phyloP scores from a whole-genome alignment of 2,797 vertebrate species.

The Ctenochaetus hawaiiensis region DNA sequence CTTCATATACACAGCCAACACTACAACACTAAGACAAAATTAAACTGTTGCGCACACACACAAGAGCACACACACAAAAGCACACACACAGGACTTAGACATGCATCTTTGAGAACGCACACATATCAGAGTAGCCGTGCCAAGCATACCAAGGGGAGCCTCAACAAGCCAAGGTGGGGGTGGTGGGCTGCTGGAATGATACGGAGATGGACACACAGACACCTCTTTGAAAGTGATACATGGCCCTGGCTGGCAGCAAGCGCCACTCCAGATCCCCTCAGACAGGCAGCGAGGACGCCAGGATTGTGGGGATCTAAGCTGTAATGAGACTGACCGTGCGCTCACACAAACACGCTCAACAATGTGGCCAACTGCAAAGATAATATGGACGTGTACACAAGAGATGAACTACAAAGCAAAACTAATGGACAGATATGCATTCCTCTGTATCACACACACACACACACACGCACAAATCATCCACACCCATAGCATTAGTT shows the following conservation, averaged over 20 bases:
- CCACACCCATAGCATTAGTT: background rate
- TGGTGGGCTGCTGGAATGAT: conserved; percentile 65
- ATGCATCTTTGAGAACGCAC: conserved; percentile 10
- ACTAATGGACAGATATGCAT: conserved; percentile 41
- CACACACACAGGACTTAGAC: conserved; percentile 11
- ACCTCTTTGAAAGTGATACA: conserved; percentile 88
- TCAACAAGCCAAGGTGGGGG: conserved; percentile 66
- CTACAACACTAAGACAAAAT: conserved; percentile 22
- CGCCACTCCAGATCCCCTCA: conserved; percentile 83
- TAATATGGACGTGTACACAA: conserved; percentile 50
- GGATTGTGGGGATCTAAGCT: conserved; percentile 77
- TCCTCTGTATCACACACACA: conserved; percentile 33
- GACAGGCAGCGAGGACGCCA: conserved; percentile 78
- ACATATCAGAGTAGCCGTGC: conserved; percentile 58
- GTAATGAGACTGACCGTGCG: conserved; percentile 65
- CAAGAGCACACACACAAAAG: conserved; percentile 10
- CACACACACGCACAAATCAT: conserved; percentile 21
- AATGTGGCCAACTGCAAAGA: conserved; percentile 72
- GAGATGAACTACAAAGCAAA: conserved; percentile 66
- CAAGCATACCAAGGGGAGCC: conserved; percentile 80
- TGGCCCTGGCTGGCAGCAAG: conserved; percentile 77
- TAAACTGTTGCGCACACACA: conserved; percentile 34
- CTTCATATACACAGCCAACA: conserved; percentile 15
- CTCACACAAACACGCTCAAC: conserved; percentile 61
- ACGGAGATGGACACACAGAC: conserved; percentile 72